phyloP scores from a whole-genome alignment of 2,797 vertebrate genomes.

The Eidolon dupreanum region DNA sequence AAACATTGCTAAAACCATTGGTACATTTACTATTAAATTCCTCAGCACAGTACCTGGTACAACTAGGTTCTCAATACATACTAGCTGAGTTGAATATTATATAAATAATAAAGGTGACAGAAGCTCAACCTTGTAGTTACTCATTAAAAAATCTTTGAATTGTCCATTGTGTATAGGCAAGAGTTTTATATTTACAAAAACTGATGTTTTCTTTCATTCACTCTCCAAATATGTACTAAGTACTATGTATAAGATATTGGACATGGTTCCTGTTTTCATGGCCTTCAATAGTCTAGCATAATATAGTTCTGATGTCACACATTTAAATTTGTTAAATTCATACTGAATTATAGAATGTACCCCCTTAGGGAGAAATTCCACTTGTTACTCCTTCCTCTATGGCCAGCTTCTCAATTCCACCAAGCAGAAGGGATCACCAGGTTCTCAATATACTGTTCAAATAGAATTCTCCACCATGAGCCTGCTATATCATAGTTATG shows the following conservation, averaged over 20 bases:
- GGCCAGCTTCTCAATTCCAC: neutral
- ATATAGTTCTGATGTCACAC: neutral
- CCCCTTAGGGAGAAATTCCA: neutral
- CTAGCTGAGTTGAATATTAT: neutral
- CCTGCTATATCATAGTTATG: neutral
- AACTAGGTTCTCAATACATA: slow-evolving; percentile 22
- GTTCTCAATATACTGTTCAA: neutral
- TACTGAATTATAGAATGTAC: neutral
- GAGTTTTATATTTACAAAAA: neutral
- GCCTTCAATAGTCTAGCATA: neutral
- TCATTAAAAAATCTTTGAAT: slow-evolving; percentile 1
- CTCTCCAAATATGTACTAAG: neutral
- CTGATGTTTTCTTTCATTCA: neutral
- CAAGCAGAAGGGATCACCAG: neutral
- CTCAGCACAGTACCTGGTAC: neutral
- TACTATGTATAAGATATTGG: neutral
- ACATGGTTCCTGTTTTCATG: neutral
- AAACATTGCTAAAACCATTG: neutral
- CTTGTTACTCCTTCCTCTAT: neutral
- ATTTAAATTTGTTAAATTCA: neutral
- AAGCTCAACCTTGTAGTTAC: neutral
- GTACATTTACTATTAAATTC: neutral
- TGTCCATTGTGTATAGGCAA: neutral
- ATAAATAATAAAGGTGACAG: slow-evolving; percentile 26
- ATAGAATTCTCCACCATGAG: neutral